Evolutionary conservation across 2,113 vertebrate species (phyloP), one percentile per base, ranked within the genome.

Genomic region (Oreochromis niloticus): DNA sequence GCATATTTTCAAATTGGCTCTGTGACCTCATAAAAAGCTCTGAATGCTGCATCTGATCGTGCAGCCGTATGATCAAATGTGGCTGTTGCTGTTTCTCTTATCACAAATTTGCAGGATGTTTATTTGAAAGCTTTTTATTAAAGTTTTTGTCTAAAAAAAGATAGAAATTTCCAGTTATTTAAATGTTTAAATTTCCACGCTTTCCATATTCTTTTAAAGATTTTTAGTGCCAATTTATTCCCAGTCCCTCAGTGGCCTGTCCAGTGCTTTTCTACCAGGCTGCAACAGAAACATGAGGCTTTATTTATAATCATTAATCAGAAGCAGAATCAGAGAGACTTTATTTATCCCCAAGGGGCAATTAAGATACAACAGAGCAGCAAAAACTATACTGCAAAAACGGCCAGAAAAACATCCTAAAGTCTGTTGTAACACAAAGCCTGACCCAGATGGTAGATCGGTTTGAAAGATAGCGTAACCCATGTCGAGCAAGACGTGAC

Each of bases 161-260:
- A 16, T 0, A 16, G 2, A 17, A 16, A 0, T 73, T 30, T 46
- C 41, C 22, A 7, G 7, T 27, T 48, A 4, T 73, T 30, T 30
- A 27, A 46, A 73, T 17, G 41, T 48, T 73, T 73, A 46, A 73
- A 73, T 7, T 48, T 48, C n/a, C n/a, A 46, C 0, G 4, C 5
- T 6, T 43, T 73, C 39, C 13, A 73, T 46, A 46, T 46, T 16
- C 22, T 71, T 71, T 71, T 43, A 43, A 10, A 24, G 0, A 24
- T 6, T 24, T 71, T 71, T 46, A 71, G 39, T 16, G 24, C 66
- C 39, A 16, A 3, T 71, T 16, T 73, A 73, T 24, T 73, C 66
- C 22, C 13, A 16, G n/a, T 27, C 12, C n/a, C n/a, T 43, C 39
- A 1, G 8, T 73, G 66, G 12, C 66, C 39, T 46, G 66, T 73